These are phyloP conservation scores for Brachymystax lenok DNA, from an alignment of 2,797 vertebrate species.

Conservation along the genomic window DNA sequence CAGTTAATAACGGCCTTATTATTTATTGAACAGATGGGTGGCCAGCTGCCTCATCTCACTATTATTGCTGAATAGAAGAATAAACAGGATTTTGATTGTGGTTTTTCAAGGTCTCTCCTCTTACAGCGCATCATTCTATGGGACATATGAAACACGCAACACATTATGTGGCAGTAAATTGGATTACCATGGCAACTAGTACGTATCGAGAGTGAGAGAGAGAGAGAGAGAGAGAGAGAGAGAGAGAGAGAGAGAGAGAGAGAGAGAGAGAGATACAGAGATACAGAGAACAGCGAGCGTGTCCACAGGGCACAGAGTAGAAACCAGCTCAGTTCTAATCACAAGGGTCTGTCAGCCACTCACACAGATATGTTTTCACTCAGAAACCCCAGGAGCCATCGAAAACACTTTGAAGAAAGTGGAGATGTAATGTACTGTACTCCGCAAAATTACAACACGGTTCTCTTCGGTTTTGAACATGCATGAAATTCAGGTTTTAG, in stretches of 20 bases:
- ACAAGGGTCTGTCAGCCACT: constrained; percentile 34
- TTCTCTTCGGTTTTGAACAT: constrained; percentile 4
- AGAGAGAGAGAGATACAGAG: constrained; percentile 29
- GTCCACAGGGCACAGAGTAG: constrained; percentile 40
- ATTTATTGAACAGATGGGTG: constrained; percentile 53
- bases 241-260: not conserved
- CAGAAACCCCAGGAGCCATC: constrained; percentile 36
- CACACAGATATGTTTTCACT: constrained; percentile 19
- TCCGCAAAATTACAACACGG: constrained; percentile 26
- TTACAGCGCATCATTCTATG: constrained; percentile 53
- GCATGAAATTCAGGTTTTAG: not conserved
- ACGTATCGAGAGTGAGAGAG: constrained; percentile 58
- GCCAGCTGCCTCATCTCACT: constrained; percentile 25
- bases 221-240: constrained; percentile 9
- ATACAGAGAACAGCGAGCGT: constrained; percentile 50
- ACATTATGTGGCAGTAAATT: constrained; percentile 68
- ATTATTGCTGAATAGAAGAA: constrained; percentile 28
- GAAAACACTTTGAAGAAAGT: constrained; percentile 38
- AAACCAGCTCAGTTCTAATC: constrained; percentile 42
- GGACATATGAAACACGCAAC: constrained; percentile 43
- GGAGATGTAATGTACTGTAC: constrained; percentile 30
- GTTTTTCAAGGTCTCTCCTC: constrained; percentile 52
- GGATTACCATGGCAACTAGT: constrained; percentile 76
- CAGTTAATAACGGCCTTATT: constrained; percentile 47
- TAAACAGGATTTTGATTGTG: constrained; percentile 36